A percentile compares a stretch with the other conserved stretches of the same genome.
Conservation (phyloP, 1,140 invertebrate species). For the Drosophila virilis region DNA sequence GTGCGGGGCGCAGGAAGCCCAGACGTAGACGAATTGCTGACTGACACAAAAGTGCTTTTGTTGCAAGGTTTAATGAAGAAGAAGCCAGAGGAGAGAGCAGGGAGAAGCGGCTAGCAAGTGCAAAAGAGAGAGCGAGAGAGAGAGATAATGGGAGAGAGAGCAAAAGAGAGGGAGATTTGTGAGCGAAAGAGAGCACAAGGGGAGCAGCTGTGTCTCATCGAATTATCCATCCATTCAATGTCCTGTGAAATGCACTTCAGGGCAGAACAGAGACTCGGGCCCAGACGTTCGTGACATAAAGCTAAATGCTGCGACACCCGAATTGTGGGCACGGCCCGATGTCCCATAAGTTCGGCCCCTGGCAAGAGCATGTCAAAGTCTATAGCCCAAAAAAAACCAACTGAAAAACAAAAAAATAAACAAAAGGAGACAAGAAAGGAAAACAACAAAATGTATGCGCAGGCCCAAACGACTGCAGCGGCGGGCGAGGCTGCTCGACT, state of each 20-base stretch:
- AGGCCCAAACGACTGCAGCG: neutral
- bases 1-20: neutral
- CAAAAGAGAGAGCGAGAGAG: neutral
- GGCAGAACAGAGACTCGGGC: conserved; percentile 4
- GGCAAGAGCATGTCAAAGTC: conserved; percentile 30
- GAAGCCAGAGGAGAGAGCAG: conserved; percentile 3
- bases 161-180: neutral
- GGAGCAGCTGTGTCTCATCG: conserved; percentile 7
- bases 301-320: conserved; percentile 34
- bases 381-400: conserved; percentile 11
- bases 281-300: conserved; percentile 45
- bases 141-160: neutral
- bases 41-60: conserved; percentile 82
- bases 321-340: neutral
- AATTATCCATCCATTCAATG: conserved; percentile 15
- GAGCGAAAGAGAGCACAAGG: too few relatives aligned
- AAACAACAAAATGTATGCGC: neutral
- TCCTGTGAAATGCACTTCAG: conserved; percentile 30
- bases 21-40: conserved; percentile 70
- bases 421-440: conserved; percentile 6
- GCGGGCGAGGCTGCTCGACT: neutral
- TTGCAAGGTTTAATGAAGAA: conserved; percentile 61
- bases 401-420: conserved; percentile 12
- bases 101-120: neutral
- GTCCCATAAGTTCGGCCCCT: conserved; percentile 14